phyloP scores from a whole-genome alignment of 1,140 invertebrate species.

The Oncopodura yosiiana region DNA sequence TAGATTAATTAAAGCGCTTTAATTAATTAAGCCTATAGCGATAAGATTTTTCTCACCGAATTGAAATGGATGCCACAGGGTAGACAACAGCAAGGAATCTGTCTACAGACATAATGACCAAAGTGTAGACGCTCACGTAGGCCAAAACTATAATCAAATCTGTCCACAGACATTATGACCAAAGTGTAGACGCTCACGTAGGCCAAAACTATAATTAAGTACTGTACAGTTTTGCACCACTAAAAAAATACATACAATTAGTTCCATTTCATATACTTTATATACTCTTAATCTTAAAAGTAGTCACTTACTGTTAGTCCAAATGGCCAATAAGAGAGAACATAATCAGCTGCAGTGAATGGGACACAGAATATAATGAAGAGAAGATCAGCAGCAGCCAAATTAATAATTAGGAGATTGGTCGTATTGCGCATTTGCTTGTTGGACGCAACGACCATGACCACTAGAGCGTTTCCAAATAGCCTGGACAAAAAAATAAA shows the following conservation, averaged over 20 bases:
- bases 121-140: conserved; percentile 84
- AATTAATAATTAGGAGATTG: conserved; percentile 80
- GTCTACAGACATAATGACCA: conserved; percentile 91
- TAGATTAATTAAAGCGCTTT: too few relatives aligned
- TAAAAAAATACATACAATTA: conserved; percentile 38
- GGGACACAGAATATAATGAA: conserved; percentile 95
- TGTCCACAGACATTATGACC: conserved; percentile 88
- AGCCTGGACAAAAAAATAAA: too few relatives aligned
- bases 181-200: conserved; percentile 89
- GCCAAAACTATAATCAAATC: conserved; percentile 86
- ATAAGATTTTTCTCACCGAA: too few relatives aligned
- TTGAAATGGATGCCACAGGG: conserved; percentile 79
- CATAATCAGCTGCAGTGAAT: conserved; percentile 81
- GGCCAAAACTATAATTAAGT: conserved; percentile 78
- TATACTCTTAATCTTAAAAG: neutral
- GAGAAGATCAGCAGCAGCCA: conserved; percentile 79
- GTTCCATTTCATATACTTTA: neutral
- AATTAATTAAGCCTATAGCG: too few relatives aligned
- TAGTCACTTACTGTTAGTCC: too few relatives aligned
- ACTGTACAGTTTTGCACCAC: conserved; percentile 83
- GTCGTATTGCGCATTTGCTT: conserved; percentile 86
- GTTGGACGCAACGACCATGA: conserved; percentile 63
- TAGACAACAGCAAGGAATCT: conserved; percentile 90
- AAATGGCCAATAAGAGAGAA: conserved; percentile 79
- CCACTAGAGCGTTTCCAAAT: conserved; percentile 76